These are phyloP conservation scores for Tenualosa thibaudeaui DNA, from an alignment of 2,797 vertebrate genomes.

Conservation along the genomic window DNA sequence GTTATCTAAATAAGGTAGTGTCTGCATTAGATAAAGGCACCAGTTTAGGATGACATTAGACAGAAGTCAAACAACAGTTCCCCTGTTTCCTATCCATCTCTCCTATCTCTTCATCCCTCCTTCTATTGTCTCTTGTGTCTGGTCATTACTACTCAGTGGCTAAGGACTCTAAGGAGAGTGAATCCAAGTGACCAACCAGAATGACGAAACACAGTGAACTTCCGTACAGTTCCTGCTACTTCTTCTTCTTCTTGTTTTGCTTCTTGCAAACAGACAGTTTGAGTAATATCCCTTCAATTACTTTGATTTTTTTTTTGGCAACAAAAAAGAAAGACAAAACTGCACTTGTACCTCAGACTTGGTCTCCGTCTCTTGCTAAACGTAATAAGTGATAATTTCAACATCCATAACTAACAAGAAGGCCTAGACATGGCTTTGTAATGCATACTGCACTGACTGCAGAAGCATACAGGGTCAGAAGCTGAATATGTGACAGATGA, in stretches of 20 bases:
- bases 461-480: conserved; percentile 28
- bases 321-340: background rate
- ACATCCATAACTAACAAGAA: background rate
- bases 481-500: background rate
- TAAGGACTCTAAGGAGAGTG: background rate
- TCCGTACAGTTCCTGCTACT: background rate
- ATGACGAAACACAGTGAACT: background rate
- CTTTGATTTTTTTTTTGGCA: background rate
- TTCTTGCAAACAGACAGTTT: background rate
- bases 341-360: conserved; percentile 10
- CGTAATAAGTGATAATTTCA: background rate
- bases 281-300: background rate
- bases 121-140: background rate
- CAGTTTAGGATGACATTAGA: conserved; percentile 15
- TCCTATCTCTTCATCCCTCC: too few species aligned
- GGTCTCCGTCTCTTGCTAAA: background rate
- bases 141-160: background rate
- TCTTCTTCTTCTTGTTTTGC: background rate
- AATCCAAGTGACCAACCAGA: background rate
- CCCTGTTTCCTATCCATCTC: background rate
- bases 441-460: conserved; percentile 18
- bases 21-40: conserved; percentile 17
- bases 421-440: conserved; percentile 17
- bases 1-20: conserved; percentile 16
- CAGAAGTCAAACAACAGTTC: background rate